A percentile compares a stretch with the other conserved stretches of the same genome.
phyloP scores from a whole-genome alignment of 1,140 invertebrate species.

The Atta cephalotes region DNA sequence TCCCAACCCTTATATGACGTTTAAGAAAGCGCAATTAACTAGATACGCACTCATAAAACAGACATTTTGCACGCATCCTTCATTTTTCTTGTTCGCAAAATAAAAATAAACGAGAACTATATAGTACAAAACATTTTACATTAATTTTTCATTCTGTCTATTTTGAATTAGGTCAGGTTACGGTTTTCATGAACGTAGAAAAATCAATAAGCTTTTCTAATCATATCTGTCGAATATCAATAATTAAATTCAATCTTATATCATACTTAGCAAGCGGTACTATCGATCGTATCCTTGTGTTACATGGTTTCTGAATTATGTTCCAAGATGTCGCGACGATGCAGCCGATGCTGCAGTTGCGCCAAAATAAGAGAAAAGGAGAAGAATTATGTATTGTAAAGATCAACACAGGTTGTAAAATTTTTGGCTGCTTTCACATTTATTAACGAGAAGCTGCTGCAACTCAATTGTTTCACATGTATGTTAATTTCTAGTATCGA shows the following conservation, averaged over 20 bases:
- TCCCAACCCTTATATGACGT: slow-evolving; percentile 53
- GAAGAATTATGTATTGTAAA: background rate
- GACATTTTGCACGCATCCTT: background rate
- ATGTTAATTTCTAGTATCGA: background rate
- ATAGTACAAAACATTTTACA: background rate
- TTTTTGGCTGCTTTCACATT: background rate
- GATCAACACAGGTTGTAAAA: slow-evolving; percentile 5
- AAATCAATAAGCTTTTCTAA: slow-evolving; percentile 30
- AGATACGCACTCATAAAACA: slow-evolving; percentile 1
- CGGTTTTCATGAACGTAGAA: background rate
- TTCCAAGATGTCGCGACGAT: slow-evolving; percentile 55
- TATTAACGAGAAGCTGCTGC: background rate
- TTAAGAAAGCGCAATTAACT: slow-evolving; percentile 56
- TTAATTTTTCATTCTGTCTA: background rate
- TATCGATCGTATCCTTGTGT: slow-evolving; percentile 34
- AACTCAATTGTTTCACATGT: background rate
- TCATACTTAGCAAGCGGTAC: slow-evolving; percentile 10
- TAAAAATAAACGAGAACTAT: background rate
- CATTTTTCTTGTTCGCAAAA: background rate
- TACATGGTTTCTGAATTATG: slow-evolving; percentile 1
- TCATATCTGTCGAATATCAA: background rate
- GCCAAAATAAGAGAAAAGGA: slow-evolving; percentile 20
- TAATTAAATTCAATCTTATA: slow-evolving; percentile 21
- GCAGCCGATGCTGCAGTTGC: slow-evolving; percentile 16
- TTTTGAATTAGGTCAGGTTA: background rate